Base-by-base conservation (phyloP, 2,888 invertebrate genomes). In the Campaea margaritaria region DNA sequence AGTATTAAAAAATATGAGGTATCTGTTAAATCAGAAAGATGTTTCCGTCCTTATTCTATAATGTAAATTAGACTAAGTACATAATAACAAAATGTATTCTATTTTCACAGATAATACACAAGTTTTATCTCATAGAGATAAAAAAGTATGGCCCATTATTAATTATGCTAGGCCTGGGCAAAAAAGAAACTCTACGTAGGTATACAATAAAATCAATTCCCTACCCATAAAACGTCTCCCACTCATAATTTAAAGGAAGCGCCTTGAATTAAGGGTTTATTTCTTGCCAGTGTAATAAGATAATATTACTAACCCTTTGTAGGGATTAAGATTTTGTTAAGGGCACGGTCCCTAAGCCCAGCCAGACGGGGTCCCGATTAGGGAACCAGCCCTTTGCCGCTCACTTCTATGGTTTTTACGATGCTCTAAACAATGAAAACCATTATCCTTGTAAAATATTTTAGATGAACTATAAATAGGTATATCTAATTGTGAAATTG, bases 261-360 rank as follows among this genome's bases (percentile, higher is more conserved):
- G 70, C 69, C 59, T 56, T 51, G 84, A 83, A 85, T 89, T 87
- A 89, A 87, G 79, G 88, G 87, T 85, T 87, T 87, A 89, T 82
- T 89, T 89, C 91, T 91, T 90, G 87, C 76, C 81, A 82, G 83
- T 82, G 81, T 90, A 89, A 89, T 89, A 91, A 91, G 91, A 91
- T 91, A 89, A 91, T 91, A 86, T 89, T 87, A 85, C 81, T 91
- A 91, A 91, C 91, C 91, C 91, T 92, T 91, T 91, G 91, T 86
- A 81, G 85, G 88, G 91, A 92, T 91, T 91, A 91, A 91, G 91
- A 91, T 91, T 91, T 90, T 89, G 91, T 91, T 91, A 89, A 91
- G 91, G 91, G 90, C 82, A 83, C 75, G 79, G 60, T 75, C 84
- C 81, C 79, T 87, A 80, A 87, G 81, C 83, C 80, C 76, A 76